These are phyloP conservation scores for Aporrectodea caliginosa DNA, from an alignment of 1,140 invertebrate species.

Conservation along the genomic window DNA sequence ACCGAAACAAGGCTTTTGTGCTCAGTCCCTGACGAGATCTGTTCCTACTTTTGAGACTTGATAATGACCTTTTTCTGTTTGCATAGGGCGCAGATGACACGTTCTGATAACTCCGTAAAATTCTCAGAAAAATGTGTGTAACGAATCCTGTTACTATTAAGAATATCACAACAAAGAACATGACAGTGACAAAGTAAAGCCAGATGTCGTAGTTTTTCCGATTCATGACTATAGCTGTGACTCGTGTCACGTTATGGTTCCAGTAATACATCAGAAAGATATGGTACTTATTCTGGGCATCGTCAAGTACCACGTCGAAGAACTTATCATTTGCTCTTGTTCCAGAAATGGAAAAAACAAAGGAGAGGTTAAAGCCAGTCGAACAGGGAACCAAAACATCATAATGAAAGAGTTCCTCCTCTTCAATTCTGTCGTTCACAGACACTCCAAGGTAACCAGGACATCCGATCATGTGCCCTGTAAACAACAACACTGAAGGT, in stretches of 20 bases:
- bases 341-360: constrained; percentile 1
- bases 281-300: constrained; percentile 7
- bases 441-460: constrained; percentile 20
- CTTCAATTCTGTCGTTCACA: constrained; percentile 13
- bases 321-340: not conserved
- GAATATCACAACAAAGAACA: not conserved
- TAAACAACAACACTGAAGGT: not conserved
- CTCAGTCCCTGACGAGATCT: not conserved
- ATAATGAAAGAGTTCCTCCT: constrained; percentile 25
- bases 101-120: too few relatives aligned
- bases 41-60: not conserved
- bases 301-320: constrained; percentile 15
- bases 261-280: constrained; percentile 14
- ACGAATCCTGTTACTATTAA: not conserved
- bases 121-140: not conserved
- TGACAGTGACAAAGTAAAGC: not conserved
- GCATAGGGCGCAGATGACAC: not conserved
- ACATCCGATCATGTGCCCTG: constrained; percentile 23
- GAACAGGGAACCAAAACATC: constrained; percentile 22
- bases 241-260: not conserved
- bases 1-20: not conserved
- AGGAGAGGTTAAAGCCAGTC: constrained; percentile 12
- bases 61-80: not conserved
- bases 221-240: not conserved
- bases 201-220: not conserved